Conservation (phyloP, 2,797 vertebrate species). For the Ceyx erithaca region DNA sequence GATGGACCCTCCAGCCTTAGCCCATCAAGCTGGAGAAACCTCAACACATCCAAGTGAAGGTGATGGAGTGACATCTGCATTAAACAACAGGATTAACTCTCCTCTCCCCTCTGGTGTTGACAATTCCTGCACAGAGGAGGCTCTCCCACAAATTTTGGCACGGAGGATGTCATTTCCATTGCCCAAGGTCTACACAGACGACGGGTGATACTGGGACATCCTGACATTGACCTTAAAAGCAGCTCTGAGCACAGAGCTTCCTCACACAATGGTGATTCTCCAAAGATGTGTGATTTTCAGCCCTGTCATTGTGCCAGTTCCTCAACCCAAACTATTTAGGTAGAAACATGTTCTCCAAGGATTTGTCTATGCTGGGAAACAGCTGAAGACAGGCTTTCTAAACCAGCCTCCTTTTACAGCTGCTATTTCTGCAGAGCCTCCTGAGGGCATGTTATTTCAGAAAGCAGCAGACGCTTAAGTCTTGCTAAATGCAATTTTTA, state of each 20-base stretch:
- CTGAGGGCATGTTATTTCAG: neutral
- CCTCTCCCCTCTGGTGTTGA: fast-evolving
- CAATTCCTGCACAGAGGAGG: fast-evolving
- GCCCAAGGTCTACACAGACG: neutral
- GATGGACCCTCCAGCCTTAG: neutral
- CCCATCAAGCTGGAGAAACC: neutral
- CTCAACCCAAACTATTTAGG: neutral
- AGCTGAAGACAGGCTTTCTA: neutral
- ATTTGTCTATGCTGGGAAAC: neutral
- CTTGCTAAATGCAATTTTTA: constrained; percentile 4
- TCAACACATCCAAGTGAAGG: fast-evolving
- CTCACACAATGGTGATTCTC: neutral
- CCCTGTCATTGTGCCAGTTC: neutral
- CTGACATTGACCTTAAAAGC: neutral
- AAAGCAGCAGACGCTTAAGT: neutral
- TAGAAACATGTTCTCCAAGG: neutral
- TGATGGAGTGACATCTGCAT: neutral
- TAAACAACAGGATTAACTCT: neutral
- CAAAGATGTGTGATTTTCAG: neutral
- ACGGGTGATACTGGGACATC: neutral
- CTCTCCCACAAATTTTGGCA: neutral
- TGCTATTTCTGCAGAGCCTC: constrained; percentile 44
- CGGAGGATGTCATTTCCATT: neutral
- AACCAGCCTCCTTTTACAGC: neutral
- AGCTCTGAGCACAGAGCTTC: neutral